Evolutionary conservation across 2,797 vertebrate species (phyloP).

Genomic region (Streptopelia turtur): DNA sequence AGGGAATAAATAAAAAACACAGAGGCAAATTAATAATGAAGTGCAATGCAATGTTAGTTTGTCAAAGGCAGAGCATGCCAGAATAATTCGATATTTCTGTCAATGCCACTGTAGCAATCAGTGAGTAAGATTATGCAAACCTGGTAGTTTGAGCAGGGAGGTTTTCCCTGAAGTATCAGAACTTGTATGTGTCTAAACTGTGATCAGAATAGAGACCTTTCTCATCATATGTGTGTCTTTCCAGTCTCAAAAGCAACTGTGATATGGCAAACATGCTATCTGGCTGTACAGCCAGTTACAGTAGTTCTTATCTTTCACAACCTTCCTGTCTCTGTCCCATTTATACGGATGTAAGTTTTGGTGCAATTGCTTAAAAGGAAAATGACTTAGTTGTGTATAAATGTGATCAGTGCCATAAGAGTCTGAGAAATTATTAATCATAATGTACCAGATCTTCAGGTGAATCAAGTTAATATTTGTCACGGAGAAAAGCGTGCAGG

Average conservation of each 20-base stretch:
- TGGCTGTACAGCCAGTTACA: background rate
- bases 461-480: background rate
- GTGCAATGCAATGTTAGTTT: background rate
- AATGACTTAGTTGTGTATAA: background rate
- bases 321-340: background rate
- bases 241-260: background rate
- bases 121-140: background rate
- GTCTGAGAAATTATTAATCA: constrained; percentile 14
- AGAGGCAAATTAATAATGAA: background rate
- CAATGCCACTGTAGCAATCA: background rate
- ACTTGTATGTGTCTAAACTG: background rate
- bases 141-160: background rate
- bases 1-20: background rate
- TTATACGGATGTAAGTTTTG: background rate
- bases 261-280: background rate
- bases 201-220: background rate
- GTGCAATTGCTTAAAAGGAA: background rate
- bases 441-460: background rate
- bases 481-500: background rate
- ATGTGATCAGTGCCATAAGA: background rate
- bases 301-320: background rate
- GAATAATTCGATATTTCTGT: background rate
- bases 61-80: background rate
- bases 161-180: background rate
- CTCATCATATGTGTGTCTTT: background rate